Evolutionary conservation across 2,888 invertebrate genomes (phyloP), one percentile per base, ranked within the genome.

Genomic region (Busseola fusca): DNA sequence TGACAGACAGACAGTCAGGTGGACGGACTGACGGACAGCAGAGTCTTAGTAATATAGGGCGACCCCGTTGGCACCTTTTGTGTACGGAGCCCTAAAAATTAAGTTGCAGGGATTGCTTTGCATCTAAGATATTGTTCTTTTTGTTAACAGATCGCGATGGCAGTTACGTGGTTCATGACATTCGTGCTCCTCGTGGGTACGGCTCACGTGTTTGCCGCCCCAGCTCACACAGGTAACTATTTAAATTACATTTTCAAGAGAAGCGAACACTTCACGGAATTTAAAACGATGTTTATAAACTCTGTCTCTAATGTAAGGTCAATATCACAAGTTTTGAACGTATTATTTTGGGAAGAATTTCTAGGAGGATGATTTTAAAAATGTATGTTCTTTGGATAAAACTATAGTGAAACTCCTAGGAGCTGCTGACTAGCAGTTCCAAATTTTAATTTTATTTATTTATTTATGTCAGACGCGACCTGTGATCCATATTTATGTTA

Each of bases 151-250:
- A 58, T 75, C 48, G 59, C 45, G 48, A 85, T 85, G 84, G 73
- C 81, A 45, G 70, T 72, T 37, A 67, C 58, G n/a, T 76, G 79
- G 72, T 75, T 63, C 48, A 42, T 30, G 54, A 74, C 40, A 9
- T 67, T 64, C 42, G 42, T 58, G 56, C 18, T 85, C 57, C 63
- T 84, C 52, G 67, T 75, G 67, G 76, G 72, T 73, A 25, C 69
- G 3, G 30, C 64, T 60, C 56, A 68, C 66, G 82, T 81, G 65
- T 67, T 76, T 14, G 52, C 79, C 10, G 85, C 85, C 25, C 85
- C 85, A n/a, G 77, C 84, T 18, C 82, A 82, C 9, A 62, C 73
- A 69, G 85, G 85, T 85, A 79, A 82, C 72, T 84, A 66, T 70
- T 71, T 62, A 42, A 70, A 50, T 80, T 76, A 45, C 45, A 69